phyloP scores from a whole-genome alignment of 2,888 invertebrate genomes.

The Theodoxus fluviatilis region DNA sequence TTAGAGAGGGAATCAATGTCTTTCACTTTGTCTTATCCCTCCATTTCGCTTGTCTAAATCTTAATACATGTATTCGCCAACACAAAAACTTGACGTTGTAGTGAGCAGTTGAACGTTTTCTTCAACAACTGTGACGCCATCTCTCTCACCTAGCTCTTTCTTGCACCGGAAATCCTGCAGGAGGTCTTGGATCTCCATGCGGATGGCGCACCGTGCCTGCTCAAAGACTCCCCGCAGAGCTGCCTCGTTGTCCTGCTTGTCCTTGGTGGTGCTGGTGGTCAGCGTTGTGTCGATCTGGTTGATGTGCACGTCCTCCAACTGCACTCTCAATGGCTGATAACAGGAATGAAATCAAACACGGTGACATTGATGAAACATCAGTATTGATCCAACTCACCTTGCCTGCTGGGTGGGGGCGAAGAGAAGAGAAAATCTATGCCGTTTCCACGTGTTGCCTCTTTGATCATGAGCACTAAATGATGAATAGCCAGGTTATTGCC shows the following conservation, averaged over 20 bases:
- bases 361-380: neutral
- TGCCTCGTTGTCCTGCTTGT: conserved; percentile 91
- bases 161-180: conserved; percentile 87
- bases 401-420: neutral
- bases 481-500: too few relatives aligned
- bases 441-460: too few relatives aligned
- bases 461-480: too few relatives aligned
- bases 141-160: conserved; percentile 75
- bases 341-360: neutral
- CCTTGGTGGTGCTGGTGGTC: conserved; percentile 72
- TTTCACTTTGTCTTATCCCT: too few relatives aligned
- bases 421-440: too few relatives aligned
- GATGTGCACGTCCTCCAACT: conserved; percentile 79
- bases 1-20: too few relatives aligned
- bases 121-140: too few relatives aligned
- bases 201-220: conserved; percentile 84
- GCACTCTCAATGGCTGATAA: conserved; percentile 79
- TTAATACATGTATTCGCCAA: too few relatives aligned
- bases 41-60: too few relatives aligned
- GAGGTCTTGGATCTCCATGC: conserved; percentile 81
- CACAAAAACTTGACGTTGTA: too few relatives aligned
- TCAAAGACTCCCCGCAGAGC: conserved; percentile 83
- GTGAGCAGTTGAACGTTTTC: too few relatives aligned
- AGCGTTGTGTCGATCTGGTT: conserved; percentile 75
- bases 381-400: neutral